phyloP scores from a whole-genome alignment of 2,888 invertebrate genomes.

The Osmoderma eremita region DNA sequence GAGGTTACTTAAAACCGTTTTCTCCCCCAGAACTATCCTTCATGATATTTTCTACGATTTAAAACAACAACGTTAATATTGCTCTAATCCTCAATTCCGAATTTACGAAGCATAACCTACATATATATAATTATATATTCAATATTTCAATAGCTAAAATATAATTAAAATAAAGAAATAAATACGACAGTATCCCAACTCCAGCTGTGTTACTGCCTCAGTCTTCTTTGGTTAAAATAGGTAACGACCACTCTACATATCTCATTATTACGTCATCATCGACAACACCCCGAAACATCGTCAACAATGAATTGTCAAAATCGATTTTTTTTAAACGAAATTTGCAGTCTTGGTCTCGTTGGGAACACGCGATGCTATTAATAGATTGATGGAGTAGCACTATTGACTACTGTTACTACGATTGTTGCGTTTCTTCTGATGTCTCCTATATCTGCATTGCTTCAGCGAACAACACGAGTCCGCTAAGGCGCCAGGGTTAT shows the following conservation, averaged over 20 bases:
- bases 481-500: neutral
- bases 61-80: no score
- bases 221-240: slow-evolving; percentile 69
- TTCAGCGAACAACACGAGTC: slow-evolving; percentile 65
- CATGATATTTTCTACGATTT: neutral
- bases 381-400: neutral
- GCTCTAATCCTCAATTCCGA: neutral
- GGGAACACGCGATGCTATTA: neutral
- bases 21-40: neutral
- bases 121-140: slow-evolving; percentile 5
- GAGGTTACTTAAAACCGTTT: neutral
- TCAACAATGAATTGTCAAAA: slow-evolving; percentile 64
- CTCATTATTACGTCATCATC: slow-evolving; percentile 51
- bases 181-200: slow-evolving; percentile 55
- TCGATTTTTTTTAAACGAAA: slow-evolving; percentile 3
- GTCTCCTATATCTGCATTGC: slow-evolving; percentile 60
- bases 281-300: slow-evolving; percentile 55
- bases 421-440: slow-evolving; percentile 50
- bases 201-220: slow-evolving; percentile 61
- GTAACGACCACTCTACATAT: slow-evolving; percentile 65
- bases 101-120: slow-evolving; percentile 30
- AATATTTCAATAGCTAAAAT: neutral
- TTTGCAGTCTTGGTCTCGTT: slow-evolving; percentile 29
- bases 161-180: slow-evolving; percentile 50
- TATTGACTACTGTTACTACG: slow-evolving; percentile 1